Evolutionary conservation across 2,888 invertebrate genomes (phyloP), one percentile per base, ranked within the genome.

Genomic region (Chymomyza caudatula): DNA sequence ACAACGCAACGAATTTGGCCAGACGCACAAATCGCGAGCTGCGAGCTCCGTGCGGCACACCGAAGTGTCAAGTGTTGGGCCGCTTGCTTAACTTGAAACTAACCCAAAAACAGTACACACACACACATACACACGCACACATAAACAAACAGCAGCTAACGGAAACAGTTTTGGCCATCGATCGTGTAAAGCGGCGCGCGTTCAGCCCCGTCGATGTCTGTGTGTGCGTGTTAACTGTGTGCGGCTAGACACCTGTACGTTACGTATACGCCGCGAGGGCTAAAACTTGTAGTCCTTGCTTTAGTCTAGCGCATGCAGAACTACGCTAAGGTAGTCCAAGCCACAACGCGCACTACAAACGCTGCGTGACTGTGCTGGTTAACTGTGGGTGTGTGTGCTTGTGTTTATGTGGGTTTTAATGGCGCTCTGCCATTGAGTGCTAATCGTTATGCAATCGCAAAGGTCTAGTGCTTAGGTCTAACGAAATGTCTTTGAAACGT

Each of bases 401-500:
- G 29, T 51, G 61, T 63, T 63, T 61, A 57, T 65, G 54, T 23
- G 25, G 42, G 42, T 57, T 43, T 47, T 17, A 17, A 47, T 37
- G 44, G 44, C 17, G 13, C 19, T 47, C 47, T 8, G 17, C 11
- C 15, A 47, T 47, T 53, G 49, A 44, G 47, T 68, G 70, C 78
- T 78, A 77, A 80, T 78, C 70, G 85, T 86, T 86, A 82, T 85
- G 83, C 83, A 86, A 86, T 77, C 67, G 71, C 44, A 62, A 51
- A 59, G 49, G n/a, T 19, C 49, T 20, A 43, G 66, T 60, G 56
- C 56, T 52, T 65, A 67, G 42, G 58, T 1, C 13, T 60, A 43
- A 62, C 60, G 55, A 76, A 89, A 94, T 94, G 93, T 93, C 94
- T 88, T 92, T 93, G 91, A 93, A 93, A 90, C 92, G 93, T 81